Evolutionary conservation across 2,888 invertebrate species (phyloP).

Genomic region (Drosophila meridionalis): DNA sequence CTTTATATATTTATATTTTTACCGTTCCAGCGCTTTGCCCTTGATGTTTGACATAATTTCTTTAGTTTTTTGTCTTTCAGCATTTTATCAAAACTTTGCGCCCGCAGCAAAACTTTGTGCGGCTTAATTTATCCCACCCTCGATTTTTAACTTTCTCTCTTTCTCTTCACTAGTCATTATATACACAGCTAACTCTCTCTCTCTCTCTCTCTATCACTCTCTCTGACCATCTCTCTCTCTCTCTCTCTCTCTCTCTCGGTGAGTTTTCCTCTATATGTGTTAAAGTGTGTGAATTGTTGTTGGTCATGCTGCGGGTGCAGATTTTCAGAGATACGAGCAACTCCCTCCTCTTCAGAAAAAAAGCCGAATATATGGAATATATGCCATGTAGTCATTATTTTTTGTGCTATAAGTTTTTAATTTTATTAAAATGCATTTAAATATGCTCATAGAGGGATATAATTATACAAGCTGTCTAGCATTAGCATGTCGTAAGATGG

Average conservation of each 20-base stretch:
- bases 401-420: neutral
- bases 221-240: neutral
- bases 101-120: conserved; percentile 35
- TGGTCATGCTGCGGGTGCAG: conserved; percentile 59
- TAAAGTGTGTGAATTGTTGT: conserved; percentile 15
- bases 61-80: conserved; percentile 13
- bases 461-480: neutral
- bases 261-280: neutral
- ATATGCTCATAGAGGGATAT: neutral
- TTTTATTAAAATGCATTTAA: conserved; percentile 6
- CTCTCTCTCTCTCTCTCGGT: conserved; percentile 5
- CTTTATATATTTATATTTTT: too few relatives aligned
- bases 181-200: conserved; percentile 1
- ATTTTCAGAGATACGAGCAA: conserved; percentile 4
- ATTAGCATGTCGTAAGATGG: neutral
- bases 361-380: neutral
- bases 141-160: conserved; percentile 10
- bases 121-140: conserved; percentile 14
- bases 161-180: conserved; percentile 8
- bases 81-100: conserved; percentile 32
- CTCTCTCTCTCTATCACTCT: neutral
- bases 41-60: conserved; percentile 16
- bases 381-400: neutral
- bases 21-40: neutral
- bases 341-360: neutral